Evolutionary conservation across 64 coral and sea anemone species (phyloP), one percentile per base, ranked within the genome.

Genomic region (Stylophora pistillata): DNA sequence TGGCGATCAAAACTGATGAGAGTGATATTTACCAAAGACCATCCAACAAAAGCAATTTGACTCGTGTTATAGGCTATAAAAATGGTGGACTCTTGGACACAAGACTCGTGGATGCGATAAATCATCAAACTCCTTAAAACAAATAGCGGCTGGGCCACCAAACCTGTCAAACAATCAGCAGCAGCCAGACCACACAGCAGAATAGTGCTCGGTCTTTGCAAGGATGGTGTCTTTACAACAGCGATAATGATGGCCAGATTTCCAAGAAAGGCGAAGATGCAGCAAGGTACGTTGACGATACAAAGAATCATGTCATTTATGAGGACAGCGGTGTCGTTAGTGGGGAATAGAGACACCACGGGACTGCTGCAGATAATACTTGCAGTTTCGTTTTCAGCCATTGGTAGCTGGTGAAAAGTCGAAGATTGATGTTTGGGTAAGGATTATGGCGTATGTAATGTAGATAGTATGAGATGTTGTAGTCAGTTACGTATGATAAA

Each of bases 141-240:
- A 78, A 78, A 78, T n/a, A 78, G 4, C 47, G 75, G 75, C 75
- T 56, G 47, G 13, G 47, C 23, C 14, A 78, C 18, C 75, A 78
- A 79, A 79, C 77, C 26, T 25, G 77, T 79, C 27, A 79, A 55
- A 31, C 77, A 79, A 59, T 79, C 77, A 58, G 77, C 30, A 59
- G 14, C 1, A 25, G 28, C 28, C 29, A 79, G 2, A 79, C 77
- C 33, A 17, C 77, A 79, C 26, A 79, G 56, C n/a, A 79, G 29
- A 41, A 64, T 65, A 65, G 34, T 82, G 32, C 30, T 29, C 7
- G 59, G 79, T 41, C 9, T 33, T 82, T 82, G 79, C 30, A 82
- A 59, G 11, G 79, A 37, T 23, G 79, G 59, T 21, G 29, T 82
- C 20, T 82, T 82, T 58, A 63, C 41, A 63, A 82, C 17, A 20